Base-by-base conservation (phyloP, 2,888 invertebrate genomes). In the Callimorpha dominula region DNA sequence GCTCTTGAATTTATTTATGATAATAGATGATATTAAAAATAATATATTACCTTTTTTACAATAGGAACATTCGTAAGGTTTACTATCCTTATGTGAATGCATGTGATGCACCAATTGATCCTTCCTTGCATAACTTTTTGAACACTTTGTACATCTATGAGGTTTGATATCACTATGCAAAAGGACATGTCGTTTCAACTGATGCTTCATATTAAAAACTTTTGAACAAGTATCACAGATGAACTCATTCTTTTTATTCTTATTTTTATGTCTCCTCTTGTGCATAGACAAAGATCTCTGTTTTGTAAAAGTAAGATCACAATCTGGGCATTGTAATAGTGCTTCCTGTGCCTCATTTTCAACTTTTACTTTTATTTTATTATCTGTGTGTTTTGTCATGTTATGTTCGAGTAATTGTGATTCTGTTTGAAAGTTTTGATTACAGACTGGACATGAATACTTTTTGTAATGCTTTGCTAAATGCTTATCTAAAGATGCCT, bases 71-170 rank as follows among this genome's bases (percentile, higher is more conserved):
- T 94, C 91, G 86, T 97, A 96, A 9, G 96, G 95, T 84, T 96
- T 97, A 43, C 93, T 87, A 5, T 96, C 96, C 40, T 93, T 92
- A 88, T 97, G 97, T n/a, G 93, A 92, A 79, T 96, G 96, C 89
- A 96, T 91, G 85, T 97, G 97, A 73, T 95, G 93, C 14, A 92
- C 92, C 0, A 97, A 87, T 80, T 96, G 96, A 68, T 97, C 96
- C 1, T 95, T 94, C 66, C 97, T 90, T 0, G 96, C 93, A 83
- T 96, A 97, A 1, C 92, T 93, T 83, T 96, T 97, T 1, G 95
- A 90, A 82, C 97, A 97, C 65, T 96, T 89, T 7, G 90, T 90
- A 87, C 97, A 97, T 68, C 92, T 91, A 76, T 93, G 95, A 0
- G 95, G 94, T 74, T 95, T 96, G 4, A 94, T 91, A n/a, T 93